phyloP scores from a whole-genome alignment of 2,797 vertebrate species.

The Catostomus latipinnis region DNA sequence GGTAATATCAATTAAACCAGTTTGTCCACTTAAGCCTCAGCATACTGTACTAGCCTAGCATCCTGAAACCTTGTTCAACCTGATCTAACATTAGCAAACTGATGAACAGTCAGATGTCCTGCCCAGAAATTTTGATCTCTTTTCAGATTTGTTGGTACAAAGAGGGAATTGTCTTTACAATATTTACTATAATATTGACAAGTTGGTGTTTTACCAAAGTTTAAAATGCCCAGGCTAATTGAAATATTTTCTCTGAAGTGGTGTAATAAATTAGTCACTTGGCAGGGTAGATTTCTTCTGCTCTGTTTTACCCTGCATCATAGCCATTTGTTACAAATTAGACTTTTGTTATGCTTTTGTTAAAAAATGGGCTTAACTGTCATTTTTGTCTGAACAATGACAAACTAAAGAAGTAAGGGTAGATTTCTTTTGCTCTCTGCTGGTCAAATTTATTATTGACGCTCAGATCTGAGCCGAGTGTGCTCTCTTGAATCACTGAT shows the following conservation, averaged over 20 bases:
- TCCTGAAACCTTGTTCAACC: constrained; percentile 4
- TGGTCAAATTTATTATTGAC: no score
- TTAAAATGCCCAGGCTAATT: no score
- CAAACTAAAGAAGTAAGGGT: no score
- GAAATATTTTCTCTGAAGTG: no score
- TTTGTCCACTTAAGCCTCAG: constrained; percentile 4
- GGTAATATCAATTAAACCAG: constrained; percentile 39
- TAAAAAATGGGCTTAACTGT: no score
- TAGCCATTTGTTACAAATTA: no score
- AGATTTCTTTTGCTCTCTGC: neutral
- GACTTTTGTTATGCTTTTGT: no score
- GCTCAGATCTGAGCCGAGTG: neutral
- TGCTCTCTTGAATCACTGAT: constrained; percentile 31
- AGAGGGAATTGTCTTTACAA: neutral
- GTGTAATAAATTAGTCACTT: no score
- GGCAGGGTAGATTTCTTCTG: no score
- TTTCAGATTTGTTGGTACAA: neutral
- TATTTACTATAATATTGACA: no score
- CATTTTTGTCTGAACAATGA: neutral
- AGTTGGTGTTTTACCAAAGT: no score
- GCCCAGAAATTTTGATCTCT: neutral
- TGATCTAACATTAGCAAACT: neutral
- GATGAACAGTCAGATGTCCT: neutral
- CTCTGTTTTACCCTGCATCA: no score
- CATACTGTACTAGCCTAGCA: neutral